phyloP scores from a whole-genome alignment of 1,140 invertebrate species.

The Drosophila carrolli region DNA sequence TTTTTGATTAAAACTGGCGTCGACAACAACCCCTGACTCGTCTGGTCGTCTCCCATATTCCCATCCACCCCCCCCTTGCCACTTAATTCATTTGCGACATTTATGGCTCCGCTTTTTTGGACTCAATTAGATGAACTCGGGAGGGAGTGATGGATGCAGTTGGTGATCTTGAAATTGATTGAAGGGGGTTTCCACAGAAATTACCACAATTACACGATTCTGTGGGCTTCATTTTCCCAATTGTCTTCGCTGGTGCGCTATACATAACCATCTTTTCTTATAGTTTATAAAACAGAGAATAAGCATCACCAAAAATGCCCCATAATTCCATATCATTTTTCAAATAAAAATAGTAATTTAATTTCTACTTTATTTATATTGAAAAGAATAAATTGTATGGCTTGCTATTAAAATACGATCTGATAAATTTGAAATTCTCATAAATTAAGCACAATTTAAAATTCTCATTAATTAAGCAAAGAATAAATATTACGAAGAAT shows the following conservation, averaged over 20 bases:
- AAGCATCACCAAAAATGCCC: too few species aligned
- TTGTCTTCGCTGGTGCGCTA: not conserved
- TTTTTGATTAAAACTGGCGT: conserved; percentile 62
- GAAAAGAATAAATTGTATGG: too few species aligned
- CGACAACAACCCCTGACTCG: conserved; percentile 3
- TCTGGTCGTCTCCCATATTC: not conserved
- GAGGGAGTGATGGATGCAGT: conserved; percentile 2
- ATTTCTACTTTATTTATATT: too few species aligned
- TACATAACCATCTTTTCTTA: not conserved
- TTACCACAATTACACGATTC: not conserved
- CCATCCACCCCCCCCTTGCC: not conserved
- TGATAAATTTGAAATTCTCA: too few species aligned
- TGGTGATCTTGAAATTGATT: conserved; percentile 35
- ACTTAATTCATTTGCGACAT: conserved; percentile 51
- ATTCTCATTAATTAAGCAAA: too few species aligned
- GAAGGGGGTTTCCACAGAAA: not conserved
- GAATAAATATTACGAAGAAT: too few species aligned
- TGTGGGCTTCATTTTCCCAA: not conserved
- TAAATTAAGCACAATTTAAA: too few species aligned
- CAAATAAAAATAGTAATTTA: too few species aligned
- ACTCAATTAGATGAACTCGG: conserved; percentile 10
- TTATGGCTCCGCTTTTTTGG: conserved; percentile 17
- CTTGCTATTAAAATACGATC: too few species aligned
- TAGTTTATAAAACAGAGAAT: not conserved
- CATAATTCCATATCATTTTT: too few species aligned